These are phyloP conservation scores for Octopus sinensis DNA, from an alignment of 1,140 invertebrate species.

Conservation along the genomic window DNA sequence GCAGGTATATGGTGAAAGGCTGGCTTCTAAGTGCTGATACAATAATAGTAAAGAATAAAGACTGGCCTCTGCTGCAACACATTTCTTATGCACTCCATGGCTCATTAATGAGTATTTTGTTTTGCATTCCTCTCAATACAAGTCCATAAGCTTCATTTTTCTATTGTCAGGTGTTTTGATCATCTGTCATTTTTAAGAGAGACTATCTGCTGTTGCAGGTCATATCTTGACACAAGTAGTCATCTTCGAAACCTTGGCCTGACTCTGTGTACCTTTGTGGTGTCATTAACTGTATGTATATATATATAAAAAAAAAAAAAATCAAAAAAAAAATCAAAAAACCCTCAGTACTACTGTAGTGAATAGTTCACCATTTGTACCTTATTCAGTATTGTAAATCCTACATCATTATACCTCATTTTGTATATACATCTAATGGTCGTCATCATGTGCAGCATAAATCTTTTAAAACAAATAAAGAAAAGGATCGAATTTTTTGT, in stretches of 20 bases:
- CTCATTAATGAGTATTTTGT: slow-evolving; percentile 18
- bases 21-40: background rate
- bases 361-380: slow-evolving; percentile 13
- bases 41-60: background rate
- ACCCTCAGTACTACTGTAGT: slow-evolving; percentile 14
- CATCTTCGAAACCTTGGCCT: slow-evolving; percentile 16
- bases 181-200: slow-evolving; percentile 15
- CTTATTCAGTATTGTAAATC: slow-evolving; percentile 18
- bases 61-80: slow-evolving; percentile 34
- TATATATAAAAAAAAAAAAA: background rate
- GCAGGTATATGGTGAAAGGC: background rate
- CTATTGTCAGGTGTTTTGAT: slow-evolving; percentile 8
- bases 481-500: slow-evolving; percentile 16
- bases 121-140: slow-evolving; percentile 17
- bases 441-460: slow-evolving; percentile 17
- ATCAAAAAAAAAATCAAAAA: background rate
- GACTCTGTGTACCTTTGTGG: slow-evolving; percentile 15
- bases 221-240: slow-evolving; percentile 15
- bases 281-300: slow-evolving; percentile 16
- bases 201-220: slow-evolving; percentile 15
- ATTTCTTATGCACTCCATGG: slow-evolving; percentile 38
- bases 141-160: slow-evolving; percentile 17
- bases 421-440: slow-evolving; percentile 17
- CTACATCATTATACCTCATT: slow-evolving; percentile 17
- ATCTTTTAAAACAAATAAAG: slow-evolving; percentile 17